Evolutionary conservation across 2,113 vertebrate genomes (phyloP).

Genomic region (Arizona elegans): DNA sequence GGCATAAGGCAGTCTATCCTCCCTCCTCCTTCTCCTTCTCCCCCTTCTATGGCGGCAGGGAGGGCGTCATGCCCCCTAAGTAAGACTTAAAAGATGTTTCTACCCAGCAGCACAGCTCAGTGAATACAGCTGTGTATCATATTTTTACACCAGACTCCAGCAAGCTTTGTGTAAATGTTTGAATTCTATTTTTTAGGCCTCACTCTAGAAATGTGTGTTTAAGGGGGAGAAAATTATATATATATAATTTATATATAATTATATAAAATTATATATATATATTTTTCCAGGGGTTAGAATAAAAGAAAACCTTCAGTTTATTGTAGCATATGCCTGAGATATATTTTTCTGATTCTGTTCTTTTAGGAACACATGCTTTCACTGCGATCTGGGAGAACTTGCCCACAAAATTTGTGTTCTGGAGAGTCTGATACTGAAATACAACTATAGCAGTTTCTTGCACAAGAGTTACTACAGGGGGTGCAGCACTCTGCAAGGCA

Average conservation of each 20-base stretch:
- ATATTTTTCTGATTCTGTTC: neutral
- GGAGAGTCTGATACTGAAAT: neutral
- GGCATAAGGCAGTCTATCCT: neutral
- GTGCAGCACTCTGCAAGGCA: neutral
- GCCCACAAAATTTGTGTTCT: neutral
- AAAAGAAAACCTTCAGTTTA: constrained; percentile 30
- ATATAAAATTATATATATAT: neutral
- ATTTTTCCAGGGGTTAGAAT: constrained; percentile 20
- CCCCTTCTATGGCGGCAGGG: constrained; percentile 4
- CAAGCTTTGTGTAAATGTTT: constrained; percentile 40
- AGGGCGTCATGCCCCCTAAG: constrained; percentile 5
- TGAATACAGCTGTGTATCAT: constrained; percentile 23
- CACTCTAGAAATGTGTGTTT: constrained; percentile 34
- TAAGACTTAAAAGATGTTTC: constrained; percentile 17
- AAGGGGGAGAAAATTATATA: constrained; percentile 19
- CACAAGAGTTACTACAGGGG: neutral
- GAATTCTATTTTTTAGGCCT: constrained; percentile 38
- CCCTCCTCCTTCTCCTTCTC: neutral
- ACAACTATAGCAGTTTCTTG: neutral
- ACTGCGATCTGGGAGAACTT: no score
- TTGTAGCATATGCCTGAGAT: neutral
- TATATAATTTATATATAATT: neutral
- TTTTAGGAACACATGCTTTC: neutral
- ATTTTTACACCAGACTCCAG: constrained; percentile 33
- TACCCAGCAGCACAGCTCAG: constrained; percentile 19